A percentile compares a stretch with the other conserved stretches of the same genome.
Evolutionary conservation across 35 echinoderm and acorn worm genomes (phyloP).

Genomic region (Patiria miniata): DNA sequence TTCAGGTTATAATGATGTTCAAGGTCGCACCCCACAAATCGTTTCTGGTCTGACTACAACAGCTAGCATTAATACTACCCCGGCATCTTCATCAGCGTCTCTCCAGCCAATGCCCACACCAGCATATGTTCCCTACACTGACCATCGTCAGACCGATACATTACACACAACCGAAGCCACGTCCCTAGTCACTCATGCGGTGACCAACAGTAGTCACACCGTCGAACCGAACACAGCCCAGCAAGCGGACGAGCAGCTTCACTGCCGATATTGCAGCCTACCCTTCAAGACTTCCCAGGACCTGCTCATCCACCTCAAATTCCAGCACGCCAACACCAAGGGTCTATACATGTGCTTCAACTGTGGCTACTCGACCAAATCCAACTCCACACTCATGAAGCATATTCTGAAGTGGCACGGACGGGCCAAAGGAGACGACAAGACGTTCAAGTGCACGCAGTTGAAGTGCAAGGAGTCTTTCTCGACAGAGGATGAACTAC

Average conservation of each 20-base stretch:
- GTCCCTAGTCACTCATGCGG: background rate
- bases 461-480: constrained; percentile 3
- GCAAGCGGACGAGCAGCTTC: background rate
- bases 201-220: background rate
- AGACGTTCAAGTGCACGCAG: constrained; percentile 11
- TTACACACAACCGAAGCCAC: background rate
- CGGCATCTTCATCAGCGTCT: background rate
- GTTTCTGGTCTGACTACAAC: no score
- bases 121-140: background rate
- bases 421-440: background rate
- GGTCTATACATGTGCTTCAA: constrained; percentile 34
- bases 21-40: no score
- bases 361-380: constrained; percentile 19
- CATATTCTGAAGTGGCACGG: constrained; percentile 42
- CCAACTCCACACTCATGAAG: background rate
- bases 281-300: background rate
- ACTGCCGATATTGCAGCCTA: background rate
- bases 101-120: background rate
- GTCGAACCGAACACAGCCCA: background rate
- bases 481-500: constrained; percentile 23
- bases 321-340: constrained; percentile 35
- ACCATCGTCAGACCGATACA: background rate
- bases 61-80: no score
- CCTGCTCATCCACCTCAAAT: background rate
- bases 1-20: no score